These are phyloP conservation scores for Gavialis gangeticus DNA, from an alignment of 2,113 vertebrate genomes.

Conservation along the genomic window DNA sequence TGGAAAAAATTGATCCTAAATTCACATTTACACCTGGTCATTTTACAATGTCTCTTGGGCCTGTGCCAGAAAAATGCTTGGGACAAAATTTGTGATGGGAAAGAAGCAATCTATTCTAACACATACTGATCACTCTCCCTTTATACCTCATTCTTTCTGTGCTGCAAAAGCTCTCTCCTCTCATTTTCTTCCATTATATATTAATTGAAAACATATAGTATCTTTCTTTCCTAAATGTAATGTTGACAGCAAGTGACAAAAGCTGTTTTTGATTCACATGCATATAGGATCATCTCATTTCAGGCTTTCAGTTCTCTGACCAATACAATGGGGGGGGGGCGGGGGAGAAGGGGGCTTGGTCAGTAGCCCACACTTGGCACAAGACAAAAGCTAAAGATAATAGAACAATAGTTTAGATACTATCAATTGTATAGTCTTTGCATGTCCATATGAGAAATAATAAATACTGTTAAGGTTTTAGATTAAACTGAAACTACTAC, in stretches of 20 bases:
- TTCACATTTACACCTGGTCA: background rate
- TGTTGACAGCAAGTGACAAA: background rate
- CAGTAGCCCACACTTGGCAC: background rate
- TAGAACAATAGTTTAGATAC: background rate
- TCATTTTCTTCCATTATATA: background rate
- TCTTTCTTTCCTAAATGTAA: background rate
- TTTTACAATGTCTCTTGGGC: constrained; percentile 5
- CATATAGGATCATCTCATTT: background rate
- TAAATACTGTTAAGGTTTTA: background rate
- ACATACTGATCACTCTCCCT: background rate
- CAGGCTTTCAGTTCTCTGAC: fast-evolving
- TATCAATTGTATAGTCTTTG: background rate
- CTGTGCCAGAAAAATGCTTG: background rate
- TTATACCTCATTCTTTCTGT: constrained; percentile 12
- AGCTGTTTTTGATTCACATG: background rate
- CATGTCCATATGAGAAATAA: background rate
- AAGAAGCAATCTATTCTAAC: constrained; percentile 27
- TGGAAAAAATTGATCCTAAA: background rate
- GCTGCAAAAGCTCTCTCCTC: background rate
- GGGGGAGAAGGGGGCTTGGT: background rate
- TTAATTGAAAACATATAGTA: constrained; percentile 29
- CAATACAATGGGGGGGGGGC: background rate
- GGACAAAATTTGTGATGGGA: constrained; percentile 14
- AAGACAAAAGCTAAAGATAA: background rate
- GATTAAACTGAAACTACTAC: background rate